Evolutionary conservation across 64 coral and sea anemone species (phyloP), one percentile per base, ranked within the genome.

Genomic region (Trachythela sp.): DNA sequence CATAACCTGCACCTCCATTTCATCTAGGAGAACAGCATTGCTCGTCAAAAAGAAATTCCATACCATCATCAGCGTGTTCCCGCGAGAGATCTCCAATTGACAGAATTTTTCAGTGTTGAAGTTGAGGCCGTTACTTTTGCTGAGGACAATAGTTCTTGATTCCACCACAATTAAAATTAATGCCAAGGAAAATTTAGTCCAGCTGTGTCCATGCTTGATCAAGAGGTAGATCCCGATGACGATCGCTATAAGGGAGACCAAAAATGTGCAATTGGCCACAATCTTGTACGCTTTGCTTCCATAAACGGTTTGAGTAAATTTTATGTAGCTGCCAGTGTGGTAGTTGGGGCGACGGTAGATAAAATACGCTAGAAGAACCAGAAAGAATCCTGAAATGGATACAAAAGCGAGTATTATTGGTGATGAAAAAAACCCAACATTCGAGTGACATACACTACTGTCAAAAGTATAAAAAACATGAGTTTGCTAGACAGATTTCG

Each of bases 1-100:
- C 48, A 86, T 86, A 51, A 86, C 20, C 85, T 86, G 42, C 9
- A 86, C 85, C 29, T 86, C 85, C 27, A 86, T 35, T 14, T 17
- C 85, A 56, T 86, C 85, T 2, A 86, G 85, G 1, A 86, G 3
- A 35, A 36, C 58, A 36, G 85, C 35, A 54, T 86, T 86, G 2
- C 39, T 54, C 24, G 85, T 86, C 31, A 86, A 86, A 2, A 52
- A 15, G 48, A 86, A 86, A 54, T 58, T 51, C 13, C 34, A 14
- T 8, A 86, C 40, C 14, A 48, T 86, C 85, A 86, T 59, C 8
- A 86, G 9, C 14, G 43, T 34, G 37, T 54, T 54, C 6, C 85
- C 85, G 9, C 48, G 85, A 52, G 85, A 86, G 29, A 59, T 86
- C 85, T 86, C 1, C 48, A 86, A 54, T 24, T 54, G 22, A 54